These are phyloP conservation scores for Thunnus albacares DNA, from an alignment of 2,797 vertebrate genomes.

Conservation along the genomic window DNA sequence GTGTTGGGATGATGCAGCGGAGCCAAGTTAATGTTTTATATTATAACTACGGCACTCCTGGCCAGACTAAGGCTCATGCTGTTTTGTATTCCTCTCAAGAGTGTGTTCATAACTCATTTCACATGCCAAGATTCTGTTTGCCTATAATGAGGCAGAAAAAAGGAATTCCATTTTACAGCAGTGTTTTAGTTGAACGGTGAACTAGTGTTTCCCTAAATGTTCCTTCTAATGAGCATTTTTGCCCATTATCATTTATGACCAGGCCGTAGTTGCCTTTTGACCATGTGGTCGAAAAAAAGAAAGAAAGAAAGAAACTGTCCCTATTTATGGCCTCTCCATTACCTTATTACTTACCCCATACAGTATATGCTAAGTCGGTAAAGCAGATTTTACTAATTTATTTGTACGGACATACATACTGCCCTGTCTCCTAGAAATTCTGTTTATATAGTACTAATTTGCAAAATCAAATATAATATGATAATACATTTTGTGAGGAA, in stretches of 20 bases:
- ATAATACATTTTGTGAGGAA: conserved; percentile 6
- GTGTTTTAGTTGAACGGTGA: conserved; percentile 67
- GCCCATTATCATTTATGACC: conserved; percentile 77
- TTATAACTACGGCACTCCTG: conserved; percentile 90
- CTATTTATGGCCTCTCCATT: conserved; percentile 63
- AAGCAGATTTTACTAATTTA: conserved; percentile 47
- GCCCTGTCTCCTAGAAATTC: conserved; percentile 6
- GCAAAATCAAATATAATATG: background rate
- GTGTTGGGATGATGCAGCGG: conserved; percentile 91
- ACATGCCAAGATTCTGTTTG: conserved; percentile 90
- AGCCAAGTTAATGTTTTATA: conserved; percentile 98
- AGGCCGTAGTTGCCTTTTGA: conserved; percentile 55
- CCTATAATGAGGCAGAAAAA: conserved; percentile 84
- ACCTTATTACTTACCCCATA: conserved; percentile 58
- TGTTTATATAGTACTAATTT: background rate
- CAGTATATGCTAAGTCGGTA: conserved; percentile 63
- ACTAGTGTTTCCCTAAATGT: conserved; percentile 75
- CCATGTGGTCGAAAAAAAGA: conserved; percentile 59
- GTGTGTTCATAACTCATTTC: conserved; percentile 91
- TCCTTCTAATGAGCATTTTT: conserved; percentile 82
- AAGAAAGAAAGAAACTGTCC: conserved; percentile 32
- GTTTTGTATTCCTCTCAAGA: conserved; percentile 91
- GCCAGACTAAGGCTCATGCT: conserved; percentile 90
- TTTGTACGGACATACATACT: conserved; percentile 21
- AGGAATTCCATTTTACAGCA: conserved; percentile 78